A percentile compares a stretch with the other conserved stretches of the same genome.
Conservation (phyloP, 2,113 vertebrate species). For the Abramis brama region DNA sequence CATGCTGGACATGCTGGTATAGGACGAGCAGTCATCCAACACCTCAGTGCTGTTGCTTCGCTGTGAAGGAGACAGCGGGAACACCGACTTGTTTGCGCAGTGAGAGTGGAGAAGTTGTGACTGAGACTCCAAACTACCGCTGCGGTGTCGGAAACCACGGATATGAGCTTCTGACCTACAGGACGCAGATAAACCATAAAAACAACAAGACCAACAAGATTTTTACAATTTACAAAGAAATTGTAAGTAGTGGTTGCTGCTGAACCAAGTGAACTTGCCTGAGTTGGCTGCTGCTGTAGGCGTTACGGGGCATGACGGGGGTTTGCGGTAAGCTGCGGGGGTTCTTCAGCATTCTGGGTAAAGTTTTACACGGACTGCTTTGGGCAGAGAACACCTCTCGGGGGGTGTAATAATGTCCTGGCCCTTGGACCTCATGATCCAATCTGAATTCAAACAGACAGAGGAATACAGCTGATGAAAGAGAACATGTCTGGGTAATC, state of each 20-base stretch:
- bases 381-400: slow-evolving; percentile 85
- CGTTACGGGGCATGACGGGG: slow-evolving; percentile 88
- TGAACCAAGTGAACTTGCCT: slow-evolving; percentile 73
- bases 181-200: background rate
- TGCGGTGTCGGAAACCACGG: slow-evolving; percentile 85
- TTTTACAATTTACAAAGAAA: background rate
- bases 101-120: slow-evolving; percentile 77
- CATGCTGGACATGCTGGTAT: slow-evolving; percentile 90
- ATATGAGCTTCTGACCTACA: slow-evolving; percentile 82
- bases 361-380: slow-evolving; percentile 89
- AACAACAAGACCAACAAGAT: background rate
- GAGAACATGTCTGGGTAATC: background rate
- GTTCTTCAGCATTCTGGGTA: slow-evolving; percentile 81
- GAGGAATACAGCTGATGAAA: background rate
- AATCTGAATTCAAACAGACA: slow-evolving; percentile 53
- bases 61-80: slow-evolving; percentile 83
- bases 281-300: slow-evolving; percentile 94
- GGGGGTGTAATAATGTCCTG: slow-evolving; percentile 62
- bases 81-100: slow-evolving; percentile 80
- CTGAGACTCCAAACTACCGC: slow-evolving; percentile 92
- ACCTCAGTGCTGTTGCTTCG: slow-evolving; percentile 91
- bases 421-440: slow-evolving; percentile 62
- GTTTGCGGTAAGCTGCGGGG: slow-evolving; percentile 89
- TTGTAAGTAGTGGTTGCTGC: background rate
- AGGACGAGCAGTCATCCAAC: slow-evolving; percentile 90